These are phyloP conservation scores for Pachyseris speciosa DNA, from an alignment of 64 coral and sea anemone genomes.

Conservation along the genomic window DNA sequence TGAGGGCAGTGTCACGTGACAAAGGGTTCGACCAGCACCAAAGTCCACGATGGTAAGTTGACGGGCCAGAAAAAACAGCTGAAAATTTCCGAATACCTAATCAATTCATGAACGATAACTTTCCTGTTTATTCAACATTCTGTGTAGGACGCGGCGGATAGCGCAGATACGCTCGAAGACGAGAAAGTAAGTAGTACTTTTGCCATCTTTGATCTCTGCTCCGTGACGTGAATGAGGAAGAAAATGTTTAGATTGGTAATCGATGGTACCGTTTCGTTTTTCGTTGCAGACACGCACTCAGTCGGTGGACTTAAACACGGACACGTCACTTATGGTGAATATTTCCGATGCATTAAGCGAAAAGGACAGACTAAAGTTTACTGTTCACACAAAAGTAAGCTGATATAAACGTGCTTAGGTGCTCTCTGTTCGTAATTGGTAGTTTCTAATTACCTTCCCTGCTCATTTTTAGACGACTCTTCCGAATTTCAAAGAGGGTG, in stretches of 20 bases:
- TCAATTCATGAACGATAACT: neutral
- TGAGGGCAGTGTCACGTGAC: constrained; percentile 98
- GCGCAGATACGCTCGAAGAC: constrained; percentile 81
- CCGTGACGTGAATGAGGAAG: no score
- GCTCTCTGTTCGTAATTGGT: neutral
- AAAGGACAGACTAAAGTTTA: constrained; percentile 96
- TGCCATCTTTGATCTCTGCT: neutral
- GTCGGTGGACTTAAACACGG: constrained; percentile 93
- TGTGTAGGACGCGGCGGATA: constrained; percentile 85
- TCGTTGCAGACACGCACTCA: constrained; percentile 76
- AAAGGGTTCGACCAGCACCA: neutral
- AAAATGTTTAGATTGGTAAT: no score
- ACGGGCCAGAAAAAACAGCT: neutral
- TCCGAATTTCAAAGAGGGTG: constrained; percentile 92
- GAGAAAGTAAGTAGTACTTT: constrained; percentile 69
- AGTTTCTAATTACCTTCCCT: neutral
- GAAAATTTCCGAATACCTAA: constrained; percentile 10
- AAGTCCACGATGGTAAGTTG: constrained; percentile 88
- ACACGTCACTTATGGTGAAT: constrained; percentile 89
- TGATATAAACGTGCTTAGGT: no score
- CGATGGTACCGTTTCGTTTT: no score
- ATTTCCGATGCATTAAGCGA: constrained; percentile 99
- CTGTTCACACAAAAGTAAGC: constrained; percentile 93
- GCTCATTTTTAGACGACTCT: constrained; percentile 80
- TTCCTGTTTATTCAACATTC: neutral